Evolutionary conservation across 2,113 vertebrate genomes (phyloP).

Genomic region (Oreochromis niloticus): DNA sequence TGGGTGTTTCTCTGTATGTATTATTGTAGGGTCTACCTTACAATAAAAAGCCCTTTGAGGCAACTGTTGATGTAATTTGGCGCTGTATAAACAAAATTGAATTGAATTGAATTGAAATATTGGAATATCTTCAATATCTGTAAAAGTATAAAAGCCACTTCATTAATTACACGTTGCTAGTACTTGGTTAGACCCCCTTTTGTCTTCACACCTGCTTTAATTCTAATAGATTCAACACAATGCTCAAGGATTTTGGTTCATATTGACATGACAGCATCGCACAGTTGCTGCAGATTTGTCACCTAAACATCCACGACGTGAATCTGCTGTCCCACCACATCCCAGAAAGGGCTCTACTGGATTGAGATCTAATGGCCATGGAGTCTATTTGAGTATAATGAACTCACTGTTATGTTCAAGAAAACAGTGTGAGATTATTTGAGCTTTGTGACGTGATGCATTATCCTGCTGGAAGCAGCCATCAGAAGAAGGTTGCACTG

Average conservation of each 20-base stretch:
- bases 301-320: background rate
- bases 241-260: background rate
- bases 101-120: background rate
- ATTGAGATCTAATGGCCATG: background rate
- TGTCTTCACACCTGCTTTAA: background rate
- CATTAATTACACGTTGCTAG: background rate
- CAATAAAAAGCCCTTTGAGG: background rate
- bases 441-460: background rate
- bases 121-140: background rate
- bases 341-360: background rate
- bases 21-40: background rate
- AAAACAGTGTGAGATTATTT: background rate
- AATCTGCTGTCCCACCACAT: background rate
- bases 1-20: background rate
- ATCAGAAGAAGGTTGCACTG: background rate
- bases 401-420: background rate
- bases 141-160: background rate
- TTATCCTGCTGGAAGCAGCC: background rate
- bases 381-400: background rate
- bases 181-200: background rate
- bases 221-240: background rate
- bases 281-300: background rate
- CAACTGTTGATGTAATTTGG: background rate
- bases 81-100: fast-evolving
- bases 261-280: background rate